phyloP scores from a whole-genome alignment of 2,888 invertebrate species.

The Idaea biselata region DNA sequence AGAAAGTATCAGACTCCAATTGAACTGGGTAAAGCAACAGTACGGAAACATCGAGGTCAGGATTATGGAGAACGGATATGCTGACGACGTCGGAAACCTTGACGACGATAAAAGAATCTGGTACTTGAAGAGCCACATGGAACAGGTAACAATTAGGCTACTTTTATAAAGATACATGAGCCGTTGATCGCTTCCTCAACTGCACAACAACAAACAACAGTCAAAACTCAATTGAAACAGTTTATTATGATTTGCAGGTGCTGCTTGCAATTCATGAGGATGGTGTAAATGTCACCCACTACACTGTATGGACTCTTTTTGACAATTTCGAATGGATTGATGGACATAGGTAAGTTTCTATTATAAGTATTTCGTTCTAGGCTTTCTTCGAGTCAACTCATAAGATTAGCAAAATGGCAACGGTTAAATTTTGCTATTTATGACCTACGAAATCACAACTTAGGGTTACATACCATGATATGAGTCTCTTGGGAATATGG shows the following conservation, averaged over 20 bases:
- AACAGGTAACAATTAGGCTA: constrained; percentile 37
- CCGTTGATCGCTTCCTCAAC: too few species aligned
- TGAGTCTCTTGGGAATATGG: too few species aligned
- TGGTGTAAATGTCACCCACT: constrained; percentile 81
- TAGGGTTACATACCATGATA: too few species aligned
- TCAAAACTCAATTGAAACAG: neutral
- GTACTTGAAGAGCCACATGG: constrained; percentile 37
- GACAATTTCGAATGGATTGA: constrained; percentile 88
- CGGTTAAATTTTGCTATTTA: too few species aligned
- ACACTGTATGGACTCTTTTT: constrained; percentile 86
- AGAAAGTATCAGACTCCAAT: constrained; percentile 58
- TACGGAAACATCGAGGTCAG: constrained; percentile 54
- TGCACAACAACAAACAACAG: too few species aligned
- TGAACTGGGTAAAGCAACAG: constrained; percentile 52
- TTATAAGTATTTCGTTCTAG: too few species aligned
- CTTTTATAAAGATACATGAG: too few species aligned
- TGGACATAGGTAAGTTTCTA: constrained; percentile 25
- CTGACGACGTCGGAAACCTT: constrained; percentile 31
- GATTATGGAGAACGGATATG: constrained; percentile 69
- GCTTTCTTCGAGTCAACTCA: too few species aligned
- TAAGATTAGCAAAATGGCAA: too few species aligned
- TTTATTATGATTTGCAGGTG: constrained; percentile 15
- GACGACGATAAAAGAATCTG: constrained; percentile 44
- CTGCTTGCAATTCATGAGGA: constrained; percentile 55
- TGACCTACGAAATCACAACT: too few species aligned